Conservation (phyloP, 1,140 invertebrate genomes). For the Drosophila obscura region DNA sequence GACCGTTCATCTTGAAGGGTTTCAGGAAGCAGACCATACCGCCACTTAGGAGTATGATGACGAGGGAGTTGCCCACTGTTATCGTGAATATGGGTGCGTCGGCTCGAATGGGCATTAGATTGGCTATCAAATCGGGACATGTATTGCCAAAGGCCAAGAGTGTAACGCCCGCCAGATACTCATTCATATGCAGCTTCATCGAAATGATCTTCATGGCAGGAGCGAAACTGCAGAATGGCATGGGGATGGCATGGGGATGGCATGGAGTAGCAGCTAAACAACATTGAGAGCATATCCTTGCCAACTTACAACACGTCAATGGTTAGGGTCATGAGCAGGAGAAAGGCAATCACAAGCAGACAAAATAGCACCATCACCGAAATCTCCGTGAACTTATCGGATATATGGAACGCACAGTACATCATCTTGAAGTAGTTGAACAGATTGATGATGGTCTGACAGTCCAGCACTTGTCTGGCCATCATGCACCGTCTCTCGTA, state of each 20-base stretch:
- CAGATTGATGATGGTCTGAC: constrained; percentile 7
- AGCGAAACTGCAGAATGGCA: constrained; percentile 17
- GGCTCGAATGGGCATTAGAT: constrained; percentile 51
- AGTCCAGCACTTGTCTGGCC: background rate
- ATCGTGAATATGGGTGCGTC: constrained; percentile 55
- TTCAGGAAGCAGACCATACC: constrained; percentile 45
- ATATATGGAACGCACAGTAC: constrained; percentile 15
- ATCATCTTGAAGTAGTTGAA: constrained; percentile 26
- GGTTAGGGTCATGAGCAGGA: constrained; percentile 7
- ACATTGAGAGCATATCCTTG: background rate
- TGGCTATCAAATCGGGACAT: constrained; percentile 43
- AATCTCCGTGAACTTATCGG: background rate
- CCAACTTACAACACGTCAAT: background rate
- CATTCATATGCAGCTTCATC: constrained; percentile 44
- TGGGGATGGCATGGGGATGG: too few relatives aligned
- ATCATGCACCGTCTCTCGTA: constrained; percentile 3
- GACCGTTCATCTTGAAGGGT: constrained; percentile 44
- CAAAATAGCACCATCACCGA: constrained; percentile 3
- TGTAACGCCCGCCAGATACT: constrained; percentile 54
- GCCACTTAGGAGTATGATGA: constrained; percentile 45
- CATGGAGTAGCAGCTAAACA: too few relatives aligned
- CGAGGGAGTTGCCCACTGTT: constrained; percentile 36
- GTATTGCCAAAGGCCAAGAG: constrained; percentile 51
- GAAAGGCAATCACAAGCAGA: background rate
- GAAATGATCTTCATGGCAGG: constrained; percentile 46